Percentiles rank a stretch among this genome's conserved stretches.
Evolutionary conservation across 2,888 invertebrate genomes (phyloP).

Genomic region (Carpatolechia fugitivella): DNA sequence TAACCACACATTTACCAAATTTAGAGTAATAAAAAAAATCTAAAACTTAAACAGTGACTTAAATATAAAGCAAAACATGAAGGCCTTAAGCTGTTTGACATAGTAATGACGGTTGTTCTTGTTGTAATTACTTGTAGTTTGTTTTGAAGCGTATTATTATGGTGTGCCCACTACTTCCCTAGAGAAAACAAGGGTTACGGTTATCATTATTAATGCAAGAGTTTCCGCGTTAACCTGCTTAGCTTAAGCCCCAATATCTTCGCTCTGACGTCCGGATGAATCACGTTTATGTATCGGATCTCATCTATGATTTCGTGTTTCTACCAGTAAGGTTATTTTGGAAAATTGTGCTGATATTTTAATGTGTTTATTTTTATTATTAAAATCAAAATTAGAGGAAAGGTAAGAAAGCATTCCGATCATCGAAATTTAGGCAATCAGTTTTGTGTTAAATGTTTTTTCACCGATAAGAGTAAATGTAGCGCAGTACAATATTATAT

Average conservation of each 20-base stretch:
- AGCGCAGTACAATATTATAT: no score
- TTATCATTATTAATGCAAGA: slow-evolving; percentile 64
- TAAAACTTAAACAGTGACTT: slow-evolving; percentile 46
- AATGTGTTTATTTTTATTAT: background rate
- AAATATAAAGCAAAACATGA: slow-evolving; percentile 30
- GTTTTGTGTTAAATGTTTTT: no score
- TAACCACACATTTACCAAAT: no score
- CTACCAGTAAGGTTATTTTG: background rate
- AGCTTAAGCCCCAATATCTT: slow-evolving; percentile 51
- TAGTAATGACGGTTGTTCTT: slow-evolving; percentile 63
- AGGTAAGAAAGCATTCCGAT: no score
- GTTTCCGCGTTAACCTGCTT: slow-evolving; percentile 50
- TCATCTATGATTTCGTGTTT: slow-evolving; percentile 13
- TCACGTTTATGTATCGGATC: slow-evolving; percentile 26
- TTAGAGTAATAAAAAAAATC: slow-evolving; percentile 40
- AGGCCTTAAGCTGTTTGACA: slow-evolving; percentile 62
- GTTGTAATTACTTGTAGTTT: slow-evolving; percentile 73
- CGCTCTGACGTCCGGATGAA: slow-evolving; percentile 28
- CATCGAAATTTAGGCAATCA: no score
- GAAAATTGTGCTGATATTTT: background rate
- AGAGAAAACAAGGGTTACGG: slow-evolving; percentile 53
- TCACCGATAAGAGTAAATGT: no score
- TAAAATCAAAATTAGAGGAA: no score
- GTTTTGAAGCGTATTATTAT: slow-evolving; percentile 69
- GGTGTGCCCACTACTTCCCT: slow-evolving; percentile 56